These are phyloP conservation scores for Selenia dentaria DNA, from an alignment of 2,888 invertebrate species.

Conservation along the genomic window DNA sequence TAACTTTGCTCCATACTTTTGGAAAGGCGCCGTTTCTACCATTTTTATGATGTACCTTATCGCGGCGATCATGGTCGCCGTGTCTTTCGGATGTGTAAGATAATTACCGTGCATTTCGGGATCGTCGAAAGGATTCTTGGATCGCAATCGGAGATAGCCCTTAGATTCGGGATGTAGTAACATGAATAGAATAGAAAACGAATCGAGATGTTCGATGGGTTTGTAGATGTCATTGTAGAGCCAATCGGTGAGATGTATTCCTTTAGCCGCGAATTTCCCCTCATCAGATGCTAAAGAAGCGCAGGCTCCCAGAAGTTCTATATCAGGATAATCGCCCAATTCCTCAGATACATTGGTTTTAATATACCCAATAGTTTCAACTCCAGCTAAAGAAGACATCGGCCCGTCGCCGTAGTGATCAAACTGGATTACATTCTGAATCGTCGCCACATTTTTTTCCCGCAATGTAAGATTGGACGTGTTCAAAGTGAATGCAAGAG, in stretches of 20 bases:
- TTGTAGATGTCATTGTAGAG: slow-evolving; percentile 68
- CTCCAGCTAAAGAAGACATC: slow-evolving; percentile 79
- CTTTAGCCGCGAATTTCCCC: slow-evolving; percentile 69
- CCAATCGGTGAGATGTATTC: slow-evolving; percentile 65
- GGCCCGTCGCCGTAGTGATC: slow-evolving; percentile 78
- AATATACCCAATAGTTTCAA: slow-evolving; percentile 84
- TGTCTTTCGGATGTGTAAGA: slow-evolving; percentile 85
- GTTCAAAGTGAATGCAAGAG: slow-evolving; percentile 80
- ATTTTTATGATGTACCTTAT: slow-evolving; percentile 82
- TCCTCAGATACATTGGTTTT: slow-evolving; percentile 84
- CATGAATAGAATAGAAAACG: slow-evolving; percentile 81
- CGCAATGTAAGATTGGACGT: slow-evolving; percentile 60
- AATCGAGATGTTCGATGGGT: slow-evolving; percentile 68
- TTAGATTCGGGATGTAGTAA: slow-evolving; percentile 86
- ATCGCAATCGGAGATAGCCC: slow-evolving; percentile 86
- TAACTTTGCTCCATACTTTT: slow-evolving; percentile 84
- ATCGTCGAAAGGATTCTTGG: slow-evolving; percentile 86
- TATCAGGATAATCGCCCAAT: slow-evolving; percentile 84
- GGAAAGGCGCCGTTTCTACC: slow-evolving; percentile 83
- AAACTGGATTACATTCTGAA: slow-evolving; percentile 61
- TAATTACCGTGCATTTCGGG: slow-evolving; percentile 90
- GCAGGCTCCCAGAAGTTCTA: slow-evolving; percentile 86
- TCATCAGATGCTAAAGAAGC: slow-evolving; percentile 84
- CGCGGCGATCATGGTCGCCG: slow-evolving; percentile 84
- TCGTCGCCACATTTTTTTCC: slow-evolving; percentile 52